Conservation (phyloP, 2,113 vertebrate genomes). For the Bambusicola thoracicus region DNA sequence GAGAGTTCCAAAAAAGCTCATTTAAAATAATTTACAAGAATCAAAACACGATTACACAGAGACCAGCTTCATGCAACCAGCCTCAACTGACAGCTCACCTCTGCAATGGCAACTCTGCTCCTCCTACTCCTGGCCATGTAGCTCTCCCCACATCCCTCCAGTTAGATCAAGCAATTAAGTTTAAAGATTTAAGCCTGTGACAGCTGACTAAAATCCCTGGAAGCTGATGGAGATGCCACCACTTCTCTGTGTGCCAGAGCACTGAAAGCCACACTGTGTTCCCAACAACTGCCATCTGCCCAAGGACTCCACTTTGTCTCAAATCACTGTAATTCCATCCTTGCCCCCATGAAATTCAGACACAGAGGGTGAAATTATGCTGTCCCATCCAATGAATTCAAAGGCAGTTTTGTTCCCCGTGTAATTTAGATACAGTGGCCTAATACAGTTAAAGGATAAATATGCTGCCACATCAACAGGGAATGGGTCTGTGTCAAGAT, state of each 20-base stretch:
- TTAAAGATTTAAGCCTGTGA: neutral
- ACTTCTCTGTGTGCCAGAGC: neutral
- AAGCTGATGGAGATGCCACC: neutral
- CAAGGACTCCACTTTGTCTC: neutral
- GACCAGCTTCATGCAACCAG: neutral
- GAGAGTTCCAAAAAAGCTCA: neutral
- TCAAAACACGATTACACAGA: neutral
- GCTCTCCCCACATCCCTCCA: neutral
- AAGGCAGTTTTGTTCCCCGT: neutral
- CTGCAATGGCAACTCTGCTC: neutral
- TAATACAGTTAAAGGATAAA: neutral
- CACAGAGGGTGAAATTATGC: neutral
- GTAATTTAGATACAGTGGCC: neutral
- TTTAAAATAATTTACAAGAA: neutral
- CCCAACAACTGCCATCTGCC: neutral
- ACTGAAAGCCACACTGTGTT: neutral
- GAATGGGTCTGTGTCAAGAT: neutral
- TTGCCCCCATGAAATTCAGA: neutral
- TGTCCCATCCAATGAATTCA: neutral
- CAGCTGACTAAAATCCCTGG: neutral
- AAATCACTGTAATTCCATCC: neutral
- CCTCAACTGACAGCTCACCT: neutral
- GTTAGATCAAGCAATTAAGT: neutral
- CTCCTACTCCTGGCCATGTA: neutral
- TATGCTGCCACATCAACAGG: rapidly evolving